A percentile compares a stretch with the other conserved stretches of the same genome.
Evolutionary conservation across 1,140 invertebrate species (phyloP).

Genomic region (Bombus affinis): DNA sequence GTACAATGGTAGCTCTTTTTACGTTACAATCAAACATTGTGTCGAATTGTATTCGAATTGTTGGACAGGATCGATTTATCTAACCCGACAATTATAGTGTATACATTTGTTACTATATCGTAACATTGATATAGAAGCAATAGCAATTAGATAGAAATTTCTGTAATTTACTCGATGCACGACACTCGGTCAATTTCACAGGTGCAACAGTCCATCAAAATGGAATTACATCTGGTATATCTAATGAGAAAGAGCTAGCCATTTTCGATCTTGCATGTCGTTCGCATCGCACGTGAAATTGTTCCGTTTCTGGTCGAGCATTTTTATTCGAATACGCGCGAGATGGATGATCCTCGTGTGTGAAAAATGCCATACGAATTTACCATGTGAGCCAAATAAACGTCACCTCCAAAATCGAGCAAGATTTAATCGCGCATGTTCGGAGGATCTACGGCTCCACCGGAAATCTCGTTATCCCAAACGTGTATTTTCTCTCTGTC

Average conservation of each 20-base stretch:
- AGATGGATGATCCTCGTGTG: slow-evolving; percentile 21
- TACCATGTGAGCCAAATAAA: slow-evolving; percentile 16
- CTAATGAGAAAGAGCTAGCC: background rate
- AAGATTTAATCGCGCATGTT: slow-evolving; percentile 15
- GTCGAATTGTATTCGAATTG: background rate
- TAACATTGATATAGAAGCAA: background rate
- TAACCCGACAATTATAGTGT: no score
- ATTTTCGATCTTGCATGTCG: background rate
- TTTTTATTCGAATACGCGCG: slow-evolving; percentile 9
- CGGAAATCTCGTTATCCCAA: slow-evolving; percentile 21
- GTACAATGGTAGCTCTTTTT: background rate
- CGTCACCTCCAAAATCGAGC: slow-evolving; percentile 9
- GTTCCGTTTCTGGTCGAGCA: background rate
- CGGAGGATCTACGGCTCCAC: background rate
- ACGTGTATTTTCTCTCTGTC: background rate
- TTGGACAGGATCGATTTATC: slow-evolving; percentile 35
- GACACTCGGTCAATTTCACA: background rate
- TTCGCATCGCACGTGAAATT: slow-evolving; percentile 1
- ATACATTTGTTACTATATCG: background rate
- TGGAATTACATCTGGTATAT: background rate
- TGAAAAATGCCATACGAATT: slow-evolving; percentile 29
- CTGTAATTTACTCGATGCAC: background rate
- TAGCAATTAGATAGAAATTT: background rate
- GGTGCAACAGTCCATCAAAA: background rate
- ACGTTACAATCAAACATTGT: background rate